phyloP scores from a whole-genome alignment of 2,113 vertebrate genomes.

The Scytalopus superciliaris region DNA sequence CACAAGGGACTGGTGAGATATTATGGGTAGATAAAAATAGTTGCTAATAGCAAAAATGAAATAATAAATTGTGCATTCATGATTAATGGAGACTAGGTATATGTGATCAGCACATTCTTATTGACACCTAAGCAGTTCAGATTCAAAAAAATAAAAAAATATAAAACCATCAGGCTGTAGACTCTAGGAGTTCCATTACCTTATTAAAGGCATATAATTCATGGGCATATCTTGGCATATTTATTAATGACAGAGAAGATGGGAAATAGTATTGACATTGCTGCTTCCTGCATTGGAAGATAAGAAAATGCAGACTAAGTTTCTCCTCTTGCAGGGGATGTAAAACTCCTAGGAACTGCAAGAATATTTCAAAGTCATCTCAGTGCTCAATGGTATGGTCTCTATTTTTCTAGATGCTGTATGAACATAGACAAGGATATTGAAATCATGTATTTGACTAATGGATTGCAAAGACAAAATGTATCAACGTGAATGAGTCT shows the following conservation, averaged over 20 bases:
- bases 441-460: neutral
- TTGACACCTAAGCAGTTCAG: neutral
- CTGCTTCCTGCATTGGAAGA: slow-evolving; percentile 5
- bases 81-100: neutral
- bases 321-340: neutral
- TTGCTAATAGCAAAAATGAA: neutral
- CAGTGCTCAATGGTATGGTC: neutral
- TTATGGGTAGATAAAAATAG: neutral
- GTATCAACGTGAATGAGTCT: neutral
- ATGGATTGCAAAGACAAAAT: neutral
- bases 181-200: slow-evolving; percentile 1
- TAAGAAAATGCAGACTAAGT: slow-evolving; percentile 12
- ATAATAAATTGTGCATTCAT: neutral
- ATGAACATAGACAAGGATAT: neutral
- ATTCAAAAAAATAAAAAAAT: neutral
- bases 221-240: slow-evolving; percentile 10
- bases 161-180: neutral
- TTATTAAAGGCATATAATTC: slow-evolving; percentile 39
- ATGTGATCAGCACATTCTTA: slow-evolving; percentile 11
- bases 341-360: neutral
- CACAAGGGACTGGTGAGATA: neutral
- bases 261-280: slow-evolving; percentile 1
- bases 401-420: neutral
- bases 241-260: slow-evolving; percentile 49
- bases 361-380: neutral